Evolutionary conservation across 2,888 invertebrate genomes (phyloP), one percentile per base, ranked within the genome.

Genomic region (Brachyptera putata): DNA sequence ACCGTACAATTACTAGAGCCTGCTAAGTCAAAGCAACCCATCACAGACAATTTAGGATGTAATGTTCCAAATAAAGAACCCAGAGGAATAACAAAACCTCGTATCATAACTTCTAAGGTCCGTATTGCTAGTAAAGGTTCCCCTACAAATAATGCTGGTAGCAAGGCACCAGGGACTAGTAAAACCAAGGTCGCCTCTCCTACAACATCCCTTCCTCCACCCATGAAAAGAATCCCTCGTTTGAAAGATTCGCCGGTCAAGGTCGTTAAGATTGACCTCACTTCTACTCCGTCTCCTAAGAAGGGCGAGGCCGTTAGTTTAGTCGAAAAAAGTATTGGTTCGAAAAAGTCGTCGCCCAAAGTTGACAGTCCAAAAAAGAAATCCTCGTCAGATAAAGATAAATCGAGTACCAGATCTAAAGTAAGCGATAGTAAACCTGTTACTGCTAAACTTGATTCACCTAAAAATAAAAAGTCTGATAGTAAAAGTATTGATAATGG

Each of bases 31-130:
- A 66, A 64, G 60, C 63, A 63, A 60, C 62, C 59, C 56, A 64
- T 60, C 62, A 63, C 64, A 59, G 63, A 62, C 58, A 64, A 62
- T 58, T 53, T 71, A 36, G 53, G 34, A 36, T 53, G 53, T 67
- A 70, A 72, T 72, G 69, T 69, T 67, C 53, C 34, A 53, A 75
- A 70, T 75, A 75, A 75, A 74, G 68, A 62, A 61, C 60, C 53
- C 41, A 63, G 61, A 61, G 64, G 62, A 58, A 71, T 72, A 66
- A 69, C 68, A 70, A 72, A 72, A 68, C 72, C 75, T 69, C 75
- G 75, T 69, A 72, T 73, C 69, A 67, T 73, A 67, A 71, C 69
- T 69, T 66, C 63, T 61, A 66, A 65, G 53, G 65, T 63, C 56
- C 64, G 62, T 57, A 66, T 63, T 56, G 49, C 62, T 56, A 50